phyloP scores from a whole-genome alignment of 2,888 invertebrate species.

The Drosophila gaucha region DNA sequence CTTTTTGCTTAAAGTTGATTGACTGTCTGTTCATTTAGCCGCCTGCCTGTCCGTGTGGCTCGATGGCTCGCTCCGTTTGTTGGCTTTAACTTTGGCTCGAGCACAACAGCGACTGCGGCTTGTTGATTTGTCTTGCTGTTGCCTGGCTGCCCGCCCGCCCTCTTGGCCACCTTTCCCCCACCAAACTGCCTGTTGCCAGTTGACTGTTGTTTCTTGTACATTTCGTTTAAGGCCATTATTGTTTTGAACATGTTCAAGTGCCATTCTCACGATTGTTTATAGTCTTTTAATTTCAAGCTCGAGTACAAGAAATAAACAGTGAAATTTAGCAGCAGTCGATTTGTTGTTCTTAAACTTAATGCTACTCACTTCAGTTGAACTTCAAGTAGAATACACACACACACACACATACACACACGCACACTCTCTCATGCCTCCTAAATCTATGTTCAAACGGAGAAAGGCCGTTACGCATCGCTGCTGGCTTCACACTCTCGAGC shows the following conservation, averaged over 20 bases:
- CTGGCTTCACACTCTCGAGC: conserved; percentile 34
- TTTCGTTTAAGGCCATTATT: conserved; percentile 77
- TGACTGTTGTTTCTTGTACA: conserved; percentile 55
- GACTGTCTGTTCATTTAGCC: conserved; percentile 78
- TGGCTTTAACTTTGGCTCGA: conserved; percentile 47
- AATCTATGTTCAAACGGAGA: conserved; percentile 43
- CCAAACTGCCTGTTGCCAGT: background rate
- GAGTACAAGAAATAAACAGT: conserved; percentile 74
- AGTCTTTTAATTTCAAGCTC: conserved; percentile 78
- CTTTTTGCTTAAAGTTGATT: conserved; percentile 79
- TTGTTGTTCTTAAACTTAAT: conserved; percentile 67
- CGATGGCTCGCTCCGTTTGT: conserved; percentile 66
- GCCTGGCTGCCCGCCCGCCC: conserved; percentile 24
- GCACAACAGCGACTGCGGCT: conserved; percentile 38
- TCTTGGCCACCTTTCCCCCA: background rate
- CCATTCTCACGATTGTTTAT: conserved; percentile 81
- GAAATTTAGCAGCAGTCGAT: conserved; percentile 75
- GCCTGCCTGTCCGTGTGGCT: conserved; percentile 62
- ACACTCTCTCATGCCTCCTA: conserved; percentile 1
- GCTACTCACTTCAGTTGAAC: conserved; percentile 57
- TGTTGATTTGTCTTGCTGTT: conserved; percentile 55
- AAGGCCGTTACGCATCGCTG: conserved; percentile 58
- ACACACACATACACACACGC: background rate
- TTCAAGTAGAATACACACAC: conserved; percentile 42
- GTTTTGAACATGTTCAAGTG: conserved; percentile 75